Evolutionary conservation across 1,140 invertebrate genomes (phyloP), one percentile per base, ranked within the genome.

Genomic region (Drosophila sp.): DNA sequence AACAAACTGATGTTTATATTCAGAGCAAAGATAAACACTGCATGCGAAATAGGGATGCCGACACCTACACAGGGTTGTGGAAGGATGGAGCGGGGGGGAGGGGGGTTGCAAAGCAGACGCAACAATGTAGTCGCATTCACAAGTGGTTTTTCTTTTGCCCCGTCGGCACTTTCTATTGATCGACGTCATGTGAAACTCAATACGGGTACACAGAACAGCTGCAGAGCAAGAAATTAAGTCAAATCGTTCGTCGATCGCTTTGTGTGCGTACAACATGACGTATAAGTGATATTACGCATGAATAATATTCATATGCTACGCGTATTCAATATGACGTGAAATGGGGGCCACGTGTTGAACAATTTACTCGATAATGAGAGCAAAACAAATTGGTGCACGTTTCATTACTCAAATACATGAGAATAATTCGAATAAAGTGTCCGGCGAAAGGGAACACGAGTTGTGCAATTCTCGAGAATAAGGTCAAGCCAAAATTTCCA

Each of bases 161-260:
- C 11, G 38, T 51, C 59, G 72, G 54, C 29, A 58, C 50, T 83
- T 83, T 76, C 80, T 72, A 79, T 84, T 80, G 80, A 83, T 83
- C 80, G 46, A 29, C 66, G 62, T 76, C 72, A 63, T 66, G 25
- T 27, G 80, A 58, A 79, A 83, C 36, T n/a, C 18, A 78, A 83
- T 83, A 84, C 53, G 80, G 72, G 72, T 67, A 78, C 75, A 78
- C 38, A 76, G 57, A 65, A n/a, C n/a, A n/a, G 43, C 25, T 36
- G 48, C 32, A n/a, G n/a, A 21, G 25, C 18, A 0, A 16, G 34
- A 5, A 9, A 38, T 8, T n/a, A n/a, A n/a, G n/a, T n/a, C n/a
- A n/a, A n/a, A n/a, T n/a, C n/a, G n/a, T n/a, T n/a, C n/a, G 36
- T 38, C 36, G 36, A 6, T 36, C 11, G 34, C 11, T 38, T 2